Percentiles rank a stretch among this genome's conserved stretches.
Evolutionary conservation across 2,888 invertebrate genomes (phyloP).

Genomic region (Chamaedrilus cognettii): DNA sequence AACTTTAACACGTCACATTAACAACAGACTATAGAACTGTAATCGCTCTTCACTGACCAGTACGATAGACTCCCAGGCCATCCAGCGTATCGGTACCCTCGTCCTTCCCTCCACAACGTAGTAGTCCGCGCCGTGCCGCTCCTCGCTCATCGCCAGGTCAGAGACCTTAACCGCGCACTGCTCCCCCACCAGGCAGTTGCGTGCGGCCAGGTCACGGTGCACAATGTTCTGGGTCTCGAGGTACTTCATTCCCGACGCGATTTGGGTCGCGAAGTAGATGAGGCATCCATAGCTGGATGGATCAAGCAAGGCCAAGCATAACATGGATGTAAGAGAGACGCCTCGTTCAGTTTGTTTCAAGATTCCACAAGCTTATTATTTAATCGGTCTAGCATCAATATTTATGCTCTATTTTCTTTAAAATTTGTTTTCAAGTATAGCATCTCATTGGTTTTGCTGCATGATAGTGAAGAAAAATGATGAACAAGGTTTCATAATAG

Average conservation of each 20-base stretch:
- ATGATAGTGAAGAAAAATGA: too few species aligned
- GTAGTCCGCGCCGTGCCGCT: slow-evolving; percentile 69
- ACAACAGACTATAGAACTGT: neutral
- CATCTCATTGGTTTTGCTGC: too few species aligned
- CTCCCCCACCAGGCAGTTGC: slow-evolving; percentile 84
- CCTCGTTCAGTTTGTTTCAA: too few species aligned
- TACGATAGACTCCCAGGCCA: slow-evolving; percentile 84
- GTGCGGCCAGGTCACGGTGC: slow-evolving; percentile 83
- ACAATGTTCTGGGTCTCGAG: slow-evolving; percentile 86
- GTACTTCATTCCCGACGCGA: slow-evolving; percentile 89
- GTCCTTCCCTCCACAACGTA: slow-evolving; percentile 81
- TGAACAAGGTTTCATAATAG: too few species aligned
- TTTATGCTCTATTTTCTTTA: neutral
- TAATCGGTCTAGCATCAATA: too few species aligned
- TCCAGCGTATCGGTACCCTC: slow-evolving; percentile 89
- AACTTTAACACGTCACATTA: neutral
- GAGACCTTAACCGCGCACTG: slow-evolving; percentile 67
- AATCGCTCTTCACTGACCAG: slow-evolving; percentile 42
- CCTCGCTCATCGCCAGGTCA: slow-evolving; percentile 59
- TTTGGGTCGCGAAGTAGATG: slow-evolving; percentile 80
- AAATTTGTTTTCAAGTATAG: neutral
- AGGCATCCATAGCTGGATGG: slow-evolving; percentile 77
- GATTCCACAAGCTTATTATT: too few species aligned
- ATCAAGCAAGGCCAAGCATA: neutral
- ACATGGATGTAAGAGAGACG: neutral